These are phyloP conservation scores for Siphlonurus alternatus DNA, from an alignment of 2,888 invertebrate species.

Conservation along the genomic window DNA sequence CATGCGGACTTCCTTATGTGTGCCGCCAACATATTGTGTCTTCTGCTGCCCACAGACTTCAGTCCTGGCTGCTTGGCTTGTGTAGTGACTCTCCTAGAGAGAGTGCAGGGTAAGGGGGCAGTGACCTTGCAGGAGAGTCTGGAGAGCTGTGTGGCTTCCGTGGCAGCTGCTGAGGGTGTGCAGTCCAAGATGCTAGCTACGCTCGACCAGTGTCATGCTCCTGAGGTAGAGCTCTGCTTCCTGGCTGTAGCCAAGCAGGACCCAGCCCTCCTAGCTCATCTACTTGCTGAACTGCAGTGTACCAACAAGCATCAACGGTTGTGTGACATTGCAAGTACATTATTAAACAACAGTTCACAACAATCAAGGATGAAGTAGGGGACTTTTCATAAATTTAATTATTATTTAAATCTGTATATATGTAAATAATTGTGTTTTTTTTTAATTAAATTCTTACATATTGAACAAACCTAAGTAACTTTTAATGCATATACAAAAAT, in stretches of 20 bases:
- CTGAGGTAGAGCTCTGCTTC: background rate
- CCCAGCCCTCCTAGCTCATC: background rate
- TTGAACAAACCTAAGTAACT: too few species aligned
- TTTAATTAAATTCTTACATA: too few species aligned
- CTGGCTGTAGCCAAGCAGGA: background rate
- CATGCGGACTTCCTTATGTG: conserved; percentile 1
- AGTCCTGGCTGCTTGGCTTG: background rate
- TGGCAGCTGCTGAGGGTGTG: background rate
- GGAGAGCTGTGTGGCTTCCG: background rate
- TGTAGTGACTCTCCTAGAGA: background rate
- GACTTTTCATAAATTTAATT: too few species aligned
- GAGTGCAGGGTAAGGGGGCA: background rate
- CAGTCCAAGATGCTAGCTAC: background rate
- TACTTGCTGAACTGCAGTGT: background rate
- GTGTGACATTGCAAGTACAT: background rate
- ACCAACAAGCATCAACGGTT: background rate
- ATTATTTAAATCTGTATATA: too few species aligned
- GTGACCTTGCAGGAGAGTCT: background rate
- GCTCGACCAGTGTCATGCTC: background rate
- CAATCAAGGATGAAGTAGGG: too few species aligned
- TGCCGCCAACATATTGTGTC: background rate
- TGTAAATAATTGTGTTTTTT: too few species aligned
- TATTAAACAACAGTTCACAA: too few species aligned
- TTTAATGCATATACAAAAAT: too few species aligned
- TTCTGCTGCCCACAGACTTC: background rate